phyloP scores from a whole-genome alignment of 2,888 invertebrate genomes.

The Caenorhabditis becei region DNA sequence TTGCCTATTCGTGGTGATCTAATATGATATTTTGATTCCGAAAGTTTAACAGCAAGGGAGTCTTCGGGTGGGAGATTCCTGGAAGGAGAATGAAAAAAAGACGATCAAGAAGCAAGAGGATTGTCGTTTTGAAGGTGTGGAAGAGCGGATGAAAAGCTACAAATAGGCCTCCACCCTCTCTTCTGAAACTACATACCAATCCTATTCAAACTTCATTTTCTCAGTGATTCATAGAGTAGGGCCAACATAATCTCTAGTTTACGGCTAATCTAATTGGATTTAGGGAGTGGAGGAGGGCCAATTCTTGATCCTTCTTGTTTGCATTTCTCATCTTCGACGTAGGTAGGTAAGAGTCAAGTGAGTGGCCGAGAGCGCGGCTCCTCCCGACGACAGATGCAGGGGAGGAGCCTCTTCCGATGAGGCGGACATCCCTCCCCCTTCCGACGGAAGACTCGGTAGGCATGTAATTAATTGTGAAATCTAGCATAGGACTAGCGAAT shows the following conservation, averaged over 20 bases:
- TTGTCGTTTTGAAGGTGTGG: neutral
- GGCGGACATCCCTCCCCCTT: neutral
- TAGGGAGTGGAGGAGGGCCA: neutral
- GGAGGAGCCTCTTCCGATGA: neutral
- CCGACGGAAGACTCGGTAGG: neutral
- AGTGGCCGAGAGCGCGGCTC: neutral
- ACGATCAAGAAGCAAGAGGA: neutral
- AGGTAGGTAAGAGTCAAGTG: neutral
- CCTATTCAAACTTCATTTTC: neutral
- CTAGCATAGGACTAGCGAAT: neutral
- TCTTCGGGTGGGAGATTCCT: neutral
- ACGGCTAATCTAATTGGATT: neutral
- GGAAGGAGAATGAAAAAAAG: neutral
- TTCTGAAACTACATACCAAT: neutral
- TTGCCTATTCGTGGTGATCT: neutral
- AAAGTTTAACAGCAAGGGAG: neutral
- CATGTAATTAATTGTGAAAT: constrained; percentile 17
- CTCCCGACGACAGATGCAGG: neutral
- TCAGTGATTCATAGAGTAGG: neutral
- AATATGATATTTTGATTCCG: neutral
- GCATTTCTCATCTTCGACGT: neutral
- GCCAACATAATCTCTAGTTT: neutral
- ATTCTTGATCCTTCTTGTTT: constrained; percentile 9
- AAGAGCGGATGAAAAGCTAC: neutral
- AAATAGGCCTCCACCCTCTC: neutral